Evolutionary conservation across 2,888 invertebrate genomes (phyloP).

Genomic region (Timandra comae): DNA sequence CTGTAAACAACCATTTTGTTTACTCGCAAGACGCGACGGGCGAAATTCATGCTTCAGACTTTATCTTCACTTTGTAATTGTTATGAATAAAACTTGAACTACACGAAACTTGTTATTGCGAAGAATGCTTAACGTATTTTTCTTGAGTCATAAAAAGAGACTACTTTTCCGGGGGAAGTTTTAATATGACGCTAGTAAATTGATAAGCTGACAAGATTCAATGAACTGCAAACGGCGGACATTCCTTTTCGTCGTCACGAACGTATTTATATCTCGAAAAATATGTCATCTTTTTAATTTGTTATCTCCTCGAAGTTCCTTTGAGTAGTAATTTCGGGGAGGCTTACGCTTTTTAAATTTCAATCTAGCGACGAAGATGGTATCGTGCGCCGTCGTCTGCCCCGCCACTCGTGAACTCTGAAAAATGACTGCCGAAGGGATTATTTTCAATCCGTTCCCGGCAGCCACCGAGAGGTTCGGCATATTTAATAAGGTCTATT

Average conservation of each 20-base stretch:
- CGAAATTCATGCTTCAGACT: conserved; percentile 17
- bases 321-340: conserved; percentile 35
- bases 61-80: conserved; percentile 13
- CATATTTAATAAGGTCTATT: conserved; percentile 62
- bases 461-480: conserved; percentile 47
- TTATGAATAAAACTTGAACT: conserved; percentile 16
- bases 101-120: conserved; percentile 13
- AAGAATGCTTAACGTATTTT: conserved; percentile 14
- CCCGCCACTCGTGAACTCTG: conserved; percentile 40
- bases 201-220: conserved; percentile 24
- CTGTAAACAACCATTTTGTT: conserved; percentile 12
- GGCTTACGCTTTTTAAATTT: conserved; percentile 50
- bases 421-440: conserved; percentile 56
- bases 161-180: conserved; percentile 14
- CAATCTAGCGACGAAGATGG: conserved; percentile 44
- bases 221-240: conserved; percentile 21
- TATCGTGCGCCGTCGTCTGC: conserved; percentile 39
- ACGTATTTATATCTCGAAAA: conserved; percentile 24
- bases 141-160: conserved; percentile 5
- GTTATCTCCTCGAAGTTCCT: conserved; percentile 28
- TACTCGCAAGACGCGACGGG: conserved; percentile 13
- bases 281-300: conserved; percentile 32
- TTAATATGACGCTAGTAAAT: conserved; percentile 19
- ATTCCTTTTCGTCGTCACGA: conserved; percentile 13
- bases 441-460: conserved; percentile 58